Base-by-base conservation (phyloP, 2,888 invertebrate genomes). In the Brenthis ino region DNA sequence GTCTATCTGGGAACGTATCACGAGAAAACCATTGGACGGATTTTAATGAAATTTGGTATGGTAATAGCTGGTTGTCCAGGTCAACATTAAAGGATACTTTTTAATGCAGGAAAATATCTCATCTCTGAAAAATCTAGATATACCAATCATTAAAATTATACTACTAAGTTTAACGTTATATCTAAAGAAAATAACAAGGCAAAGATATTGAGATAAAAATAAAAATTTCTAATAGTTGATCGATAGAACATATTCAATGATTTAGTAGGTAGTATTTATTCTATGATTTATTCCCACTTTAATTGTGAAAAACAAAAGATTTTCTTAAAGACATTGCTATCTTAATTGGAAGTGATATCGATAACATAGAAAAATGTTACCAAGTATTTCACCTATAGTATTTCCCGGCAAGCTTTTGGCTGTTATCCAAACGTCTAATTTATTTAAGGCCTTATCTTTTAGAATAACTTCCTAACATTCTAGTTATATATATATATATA, bases 341-440 rank as follows among this genome's bases (percentile, higher is more conserved):
- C 57, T 67, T 67, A 67, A 67, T 60, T 66, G 60, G 37, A 43
- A 60, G 6, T 53, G 58, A 16, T 57, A 57, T 20, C 16, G 56
- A 51, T 65, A 57, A 33, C 50, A 57, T 14, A 43, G 57, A 55
- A 58, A 53, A 16, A 58, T 53, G 51, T 37, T 6, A 13, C 53
- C 54, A 6, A 43, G 51, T 43, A 6, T 28, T 58, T 33, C 28
- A 50, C 13, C 37, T 14, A 24, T n/a, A n/a, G 20, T 24, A 24
- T 53, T 58, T 57, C 53, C 28, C 58, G 57, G 20, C 28, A 58
- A 51, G 51, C 53, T 33, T 24, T 57, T 43, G 50, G 57, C 65
- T 37, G 1, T 6, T 51, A 50, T 57, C 58, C 47, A 37, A n/a
- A 50, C 6, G 55, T 47, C 3, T 13, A 55, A 54, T 43, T 20